These are phyloP conservation scores for Fringilla coelebs DNA, from an alignment of 2,797 vertebrate species.

Conservation along the genomic window DNA sequence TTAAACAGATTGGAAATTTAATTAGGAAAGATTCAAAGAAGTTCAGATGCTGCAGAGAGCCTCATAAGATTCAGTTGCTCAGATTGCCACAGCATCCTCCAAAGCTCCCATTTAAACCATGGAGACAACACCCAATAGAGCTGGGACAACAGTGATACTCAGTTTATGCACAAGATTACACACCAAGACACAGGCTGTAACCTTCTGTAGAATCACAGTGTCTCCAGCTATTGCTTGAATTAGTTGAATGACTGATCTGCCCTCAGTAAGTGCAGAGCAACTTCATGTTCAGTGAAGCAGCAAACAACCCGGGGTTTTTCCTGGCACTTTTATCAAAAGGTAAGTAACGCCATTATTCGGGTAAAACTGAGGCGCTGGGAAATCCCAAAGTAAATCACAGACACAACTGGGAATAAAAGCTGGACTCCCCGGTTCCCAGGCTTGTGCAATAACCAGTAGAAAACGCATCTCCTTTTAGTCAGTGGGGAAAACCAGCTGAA, in stretches of 20 bases:
- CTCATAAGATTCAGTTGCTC: not conserved
- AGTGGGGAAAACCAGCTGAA: not conserved
- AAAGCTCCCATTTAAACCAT: not conserved
- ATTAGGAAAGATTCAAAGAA: not conserved
- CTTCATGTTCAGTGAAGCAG: not conserved
- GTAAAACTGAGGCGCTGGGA: not conserved
- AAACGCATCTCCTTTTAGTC: not conserved
- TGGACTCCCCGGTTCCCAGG: not conserved
- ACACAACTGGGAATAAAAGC: not conserved
- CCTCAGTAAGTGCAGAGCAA: not conserved
- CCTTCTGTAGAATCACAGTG: not conserved
- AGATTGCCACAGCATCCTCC: not conserved
- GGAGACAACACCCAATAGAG: not conserved
- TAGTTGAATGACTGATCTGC: not conserved
- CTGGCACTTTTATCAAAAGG: not conserved
- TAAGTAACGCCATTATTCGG: not conserved
- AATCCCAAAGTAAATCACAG: not conserved
- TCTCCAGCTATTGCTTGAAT: not conserved
- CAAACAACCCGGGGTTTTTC: slow-evolving; percentile 1
- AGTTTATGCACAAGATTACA: not conserved
- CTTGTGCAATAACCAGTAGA: not conserved
- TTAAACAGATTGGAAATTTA: not conserved
- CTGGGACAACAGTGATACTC: not conserved
- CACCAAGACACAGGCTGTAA: not conserved
- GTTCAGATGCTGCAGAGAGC: not conserved